Conservation (phyloP, 2,113 vertebrate species). For the Sapajus apella region DNA sequence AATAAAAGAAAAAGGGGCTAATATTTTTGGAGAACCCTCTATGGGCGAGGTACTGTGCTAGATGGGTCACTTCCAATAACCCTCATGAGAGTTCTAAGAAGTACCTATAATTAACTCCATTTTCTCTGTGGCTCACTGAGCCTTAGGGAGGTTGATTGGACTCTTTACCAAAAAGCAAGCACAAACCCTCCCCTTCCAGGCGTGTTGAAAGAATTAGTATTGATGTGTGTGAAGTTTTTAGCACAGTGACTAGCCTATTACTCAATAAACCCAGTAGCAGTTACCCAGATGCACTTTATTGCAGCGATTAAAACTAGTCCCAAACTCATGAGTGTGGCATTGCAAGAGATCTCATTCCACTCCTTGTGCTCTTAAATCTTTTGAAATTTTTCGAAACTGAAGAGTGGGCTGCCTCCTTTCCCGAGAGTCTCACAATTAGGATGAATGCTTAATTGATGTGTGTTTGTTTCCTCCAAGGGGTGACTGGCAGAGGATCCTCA, state of each 20-base stretch:
- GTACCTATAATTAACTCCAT: neutral
- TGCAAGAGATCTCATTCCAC: neutral
- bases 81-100: neutral
- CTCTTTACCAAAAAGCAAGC: neutral
- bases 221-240: neutral
- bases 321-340: neutral
- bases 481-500: neutral
- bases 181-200: neutral
- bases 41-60: neutral
- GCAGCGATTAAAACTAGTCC: neutral
- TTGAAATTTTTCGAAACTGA: conserved; percentile 41
- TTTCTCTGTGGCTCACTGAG: neutral
- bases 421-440: conserved; percentile 52
- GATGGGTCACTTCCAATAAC: neutral
- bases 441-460: conserved; percentile 25
- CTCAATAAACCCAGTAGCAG: neutral
- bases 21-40: neutral
- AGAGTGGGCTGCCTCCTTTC: conserved; percentile 28
- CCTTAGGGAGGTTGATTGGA: neutral
- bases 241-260: neutral
- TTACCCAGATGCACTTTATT: neutral
- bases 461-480: conserved; percentile 47
- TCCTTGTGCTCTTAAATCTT: neutral
- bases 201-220: neutral
- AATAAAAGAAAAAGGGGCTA: neutral